These are phyloP conservation scores for Venustaconcha ellipsiformis DNA, from an alignment of 1,140 invertebrate species.

Conservation along the genomic window DNA sequence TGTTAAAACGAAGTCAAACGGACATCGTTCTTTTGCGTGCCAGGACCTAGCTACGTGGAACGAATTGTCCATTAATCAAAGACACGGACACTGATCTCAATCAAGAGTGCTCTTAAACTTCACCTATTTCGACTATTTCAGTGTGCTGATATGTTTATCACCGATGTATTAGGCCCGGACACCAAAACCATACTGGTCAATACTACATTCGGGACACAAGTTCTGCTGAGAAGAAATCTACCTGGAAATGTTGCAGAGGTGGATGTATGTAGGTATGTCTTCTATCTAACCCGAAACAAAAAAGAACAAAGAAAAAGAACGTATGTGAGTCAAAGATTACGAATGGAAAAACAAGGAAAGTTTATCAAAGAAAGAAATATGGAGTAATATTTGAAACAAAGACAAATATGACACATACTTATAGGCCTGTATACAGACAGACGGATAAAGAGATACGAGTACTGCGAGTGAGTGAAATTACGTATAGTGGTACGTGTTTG, in stretches of 20 bases:
- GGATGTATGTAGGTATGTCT: slow-evolving; percentile 44
- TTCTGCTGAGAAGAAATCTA: slow-evolving; percentile 27
- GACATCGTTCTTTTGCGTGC: too few relatives aligned
- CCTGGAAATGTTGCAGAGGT: slow-evolving; percentile 10
- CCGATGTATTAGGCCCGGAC: slow-evolving; percentile 13
- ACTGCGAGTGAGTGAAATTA: not conserved
- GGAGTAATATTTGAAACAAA: not conserved
- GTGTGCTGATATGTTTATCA: slow-evolving; percentile 41
- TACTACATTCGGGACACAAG: slow-evolving; percentile 43
- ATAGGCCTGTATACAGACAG: not conserved
- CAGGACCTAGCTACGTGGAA: too few relatives aligned
- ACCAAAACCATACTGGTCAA: slow-evolving; percentile 48
- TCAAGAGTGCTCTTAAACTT: too few relatives aligned
- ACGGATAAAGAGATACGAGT: not conserved
- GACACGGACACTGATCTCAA: too few relatives aligned
- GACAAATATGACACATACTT: not conserved
- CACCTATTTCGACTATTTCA: slow-evolving; percentile 18
- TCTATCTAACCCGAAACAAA: too few relatives aligned
- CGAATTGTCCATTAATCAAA: too few relatives aligned
- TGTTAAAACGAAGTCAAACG: too few relatives aligned
- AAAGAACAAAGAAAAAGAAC: too few relatives aligned
- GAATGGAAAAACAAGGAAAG: not conserved
- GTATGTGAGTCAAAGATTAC: too few relatives aligned
- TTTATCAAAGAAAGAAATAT: not conserved
- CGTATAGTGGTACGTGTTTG: not conserved